These are phyloP conservation scores for Molothrus ater DNA, from an alignment of 2,797 vertebrate species.

Conservation along the genomic window DNA sequence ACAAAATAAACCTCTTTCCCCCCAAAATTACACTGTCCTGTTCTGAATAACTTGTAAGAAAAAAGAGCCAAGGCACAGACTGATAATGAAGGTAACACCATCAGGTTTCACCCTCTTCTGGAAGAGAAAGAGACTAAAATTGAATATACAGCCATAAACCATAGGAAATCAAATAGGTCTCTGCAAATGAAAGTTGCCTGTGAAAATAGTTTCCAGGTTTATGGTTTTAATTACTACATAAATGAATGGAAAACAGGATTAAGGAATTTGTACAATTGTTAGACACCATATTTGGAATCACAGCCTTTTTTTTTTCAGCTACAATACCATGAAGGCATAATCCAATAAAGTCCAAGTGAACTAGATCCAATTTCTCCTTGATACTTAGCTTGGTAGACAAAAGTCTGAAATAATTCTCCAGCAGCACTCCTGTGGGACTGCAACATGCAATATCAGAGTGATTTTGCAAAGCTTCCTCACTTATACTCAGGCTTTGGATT, in stretches of 20 bases:
- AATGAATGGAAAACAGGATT: constrained; percentile 54
- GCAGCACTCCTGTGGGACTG: neutral
- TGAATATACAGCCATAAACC: neutral
- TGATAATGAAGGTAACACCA: neutral
- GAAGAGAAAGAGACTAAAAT: neutral
- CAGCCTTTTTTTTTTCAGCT: constrained; percentile 31
- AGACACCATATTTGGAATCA: constrained; percentile 16
- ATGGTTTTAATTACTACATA: constrained; percentile 51
- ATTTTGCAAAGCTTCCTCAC: constrained; percentile 10
- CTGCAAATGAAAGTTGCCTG: constrained; percentile 19
- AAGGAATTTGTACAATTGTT: constrained; percentile 43
- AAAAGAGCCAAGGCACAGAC: neutral
- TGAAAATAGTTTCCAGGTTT: constrained; percentile 18
- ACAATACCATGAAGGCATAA: neutral
- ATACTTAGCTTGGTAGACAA: neutral
- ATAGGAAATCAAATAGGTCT: neutral
- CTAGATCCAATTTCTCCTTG: neutral
- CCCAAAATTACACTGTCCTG: neutral
- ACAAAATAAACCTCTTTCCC: neutral
- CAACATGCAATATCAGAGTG: neutral
- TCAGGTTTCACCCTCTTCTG: neutral
- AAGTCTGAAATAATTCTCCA: neutral
- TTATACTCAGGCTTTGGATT: neutral
- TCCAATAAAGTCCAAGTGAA: constrained; percentile 18
- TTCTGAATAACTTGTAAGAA: constrained; percentile 7